These are phyloP conservation scores for Pachypanchax playfairii DNA, from an alignment of 2,113 vertebrate species.

Conservation along the genomic window DNA sequence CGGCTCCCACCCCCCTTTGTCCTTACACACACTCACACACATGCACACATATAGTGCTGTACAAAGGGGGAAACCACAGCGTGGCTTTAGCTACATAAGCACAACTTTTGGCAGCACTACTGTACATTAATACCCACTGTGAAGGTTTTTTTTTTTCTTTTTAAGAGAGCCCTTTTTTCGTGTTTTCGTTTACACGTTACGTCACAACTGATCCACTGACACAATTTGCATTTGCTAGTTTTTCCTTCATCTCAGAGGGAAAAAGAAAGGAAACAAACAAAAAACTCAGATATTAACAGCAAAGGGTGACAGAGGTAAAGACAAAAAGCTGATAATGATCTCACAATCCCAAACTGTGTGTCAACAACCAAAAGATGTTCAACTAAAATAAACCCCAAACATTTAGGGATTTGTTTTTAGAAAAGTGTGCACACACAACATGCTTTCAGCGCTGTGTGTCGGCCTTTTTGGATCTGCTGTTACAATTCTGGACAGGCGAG, in stretches of 20 bases:
- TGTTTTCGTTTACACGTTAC: conserved; percentile 47
- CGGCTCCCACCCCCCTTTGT: conserved; percentile 15
- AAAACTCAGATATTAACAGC: conserved; percentile 5
- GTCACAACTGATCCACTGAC: conserved; percentile 56
- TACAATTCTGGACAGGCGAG: conserved; percentile 70
- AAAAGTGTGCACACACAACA: conserved; percentile 57
- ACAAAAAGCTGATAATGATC: conserved; percentile 31
- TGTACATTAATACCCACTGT: conserved; percentile 69
- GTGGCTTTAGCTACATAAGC: conserved; percentile 78
- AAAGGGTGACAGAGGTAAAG: conserved; percentile 30
- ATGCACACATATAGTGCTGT: conserved; percentile 76
- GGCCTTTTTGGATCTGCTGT: conserved; percentile 71
- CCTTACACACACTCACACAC: conserved; percentile 43
- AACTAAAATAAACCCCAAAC: too few species aligned
- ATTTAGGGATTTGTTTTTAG: conserved; percentile 38
- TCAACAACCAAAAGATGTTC: conserved; percentile 26
- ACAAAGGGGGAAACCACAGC: conserved; percentile 74
- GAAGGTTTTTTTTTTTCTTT: conserved; percentile 42
- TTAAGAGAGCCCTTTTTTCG: conserved; percentile 79
- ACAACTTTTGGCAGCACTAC: conserved; percentile 78
- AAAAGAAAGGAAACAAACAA: conserved; percentile 22
- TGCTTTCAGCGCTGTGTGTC: conserved; percentile 65
- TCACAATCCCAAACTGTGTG: conserved; percentile 4
- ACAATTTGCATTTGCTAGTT: conserved; percentile 52
- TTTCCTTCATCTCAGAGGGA: conserved; percentile 31